These are phyloP conservation scores for Tapera naevia DNA, from an alignment of 2,797 vertebrate species.

Conservation along the genomic window DNA sequence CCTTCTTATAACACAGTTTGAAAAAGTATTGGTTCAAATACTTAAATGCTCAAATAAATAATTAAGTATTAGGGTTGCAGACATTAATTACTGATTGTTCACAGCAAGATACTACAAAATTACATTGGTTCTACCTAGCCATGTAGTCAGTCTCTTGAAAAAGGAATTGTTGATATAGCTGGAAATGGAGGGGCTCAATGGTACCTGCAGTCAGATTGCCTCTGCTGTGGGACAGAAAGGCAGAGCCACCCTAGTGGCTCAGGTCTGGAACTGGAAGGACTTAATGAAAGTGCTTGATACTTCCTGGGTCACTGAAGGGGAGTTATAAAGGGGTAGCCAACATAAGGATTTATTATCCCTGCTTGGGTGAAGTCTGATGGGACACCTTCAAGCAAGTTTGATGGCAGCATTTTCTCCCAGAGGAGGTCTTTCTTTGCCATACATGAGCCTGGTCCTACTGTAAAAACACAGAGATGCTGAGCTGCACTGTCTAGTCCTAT, in stretches of 20 bases:
- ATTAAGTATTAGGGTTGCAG: not conserved
- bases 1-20: not conserved
- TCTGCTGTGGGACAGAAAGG: not conserved
- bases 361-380: rapidly evolving
- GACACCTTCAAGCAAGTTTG: not conserved
- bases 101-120: not conserved
- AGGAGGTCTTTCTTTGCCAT: not conserved
- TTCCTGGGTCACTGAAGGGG: not conserved
- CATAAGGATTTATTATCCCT: not conserved
- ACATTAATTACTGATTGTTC: not conserved
- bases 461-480: not conserved
- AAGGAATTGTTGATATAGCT: not conserved
- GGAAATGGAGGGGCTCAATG: not conserved
- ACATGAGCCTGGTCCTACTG: not conserved
- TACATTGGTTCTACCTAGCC: not conserved
- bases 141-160: not conserved
- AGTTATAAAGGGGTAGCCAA: not conserved
- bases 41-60: not conserved
- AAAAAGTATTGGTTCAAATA: not conserved
- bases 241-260: not conserved
- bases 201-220: not conserved
- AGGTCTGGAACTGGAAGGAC: not conserved
- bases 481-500: not conserved
- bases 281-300: not conserved
- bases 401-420: not conserved